Evolutionary conservation across 2,888 invertebrate genomes (phyloP).

Genomic region (Plemyria rubiginata): DNA sequence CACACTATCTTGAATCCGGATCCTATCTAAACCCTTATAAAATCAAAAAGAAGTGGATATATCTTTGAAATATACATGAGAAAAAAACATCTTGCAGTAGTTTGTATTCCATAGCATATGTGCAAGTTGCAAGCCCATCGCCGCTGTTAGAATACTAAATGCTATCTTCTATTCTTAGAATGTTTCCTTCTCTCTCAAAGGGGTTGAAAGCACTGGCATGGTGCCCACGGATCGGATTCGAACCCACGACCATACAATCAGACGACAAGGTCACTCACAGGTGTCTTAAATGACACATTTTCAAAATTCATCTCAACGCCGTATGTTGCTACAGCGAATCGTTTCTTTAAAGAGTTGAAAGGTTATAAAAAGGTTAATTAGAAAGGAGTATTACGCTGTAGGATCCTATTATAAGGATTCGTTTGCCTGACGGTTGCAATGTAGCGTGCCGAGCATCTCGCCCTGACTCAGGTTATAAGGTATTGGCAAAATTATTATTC

Average conservation of each 20-base stretch:
- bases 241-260: too few species aligned
- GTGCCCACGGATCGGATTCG: too few species aligned
- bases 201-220: too few species aligned
- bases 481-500: slow-evolving; percentile 67
- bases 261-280: too few species aligned
- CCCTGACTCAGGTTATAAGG: slow-evolving; percentile 50
- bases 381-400: slow-evolving; percentile 38
- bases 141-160: too few species aligned
- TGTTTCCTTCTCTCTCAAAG: too few species aligned
- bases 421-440: slow-evolving; percentile 35
- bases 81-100: neutral
- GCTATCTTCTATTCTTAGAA: too few species aligned
- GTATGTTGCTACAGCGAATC: slow-evolving; percentile 21
- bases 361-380: slow-evolving; percentile 44
- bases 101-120: too few species aligned
- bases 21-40: neutral
- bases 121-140: too few species aligned
- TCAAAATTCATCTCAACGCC: slow-evolving; percentile 32
- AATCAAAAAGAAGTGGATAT: neutral
- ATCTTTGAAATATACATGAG: neutral
- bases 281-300: slow-evolving; percentile 38
- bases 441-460: slow-evolving; percentile 21
- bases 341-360: slow-evolving; percentile 37
- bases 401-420: slow-evolving; percentile 56
- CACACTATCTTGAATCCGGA: neutral